Percentiles rank a stretch among this genome's conserved stretches.
These are phyloP conservation scores for Cacatua alba DNA, from an alignment of 2,113 vertebrate species.

Conservation along the genomic window DNA sequence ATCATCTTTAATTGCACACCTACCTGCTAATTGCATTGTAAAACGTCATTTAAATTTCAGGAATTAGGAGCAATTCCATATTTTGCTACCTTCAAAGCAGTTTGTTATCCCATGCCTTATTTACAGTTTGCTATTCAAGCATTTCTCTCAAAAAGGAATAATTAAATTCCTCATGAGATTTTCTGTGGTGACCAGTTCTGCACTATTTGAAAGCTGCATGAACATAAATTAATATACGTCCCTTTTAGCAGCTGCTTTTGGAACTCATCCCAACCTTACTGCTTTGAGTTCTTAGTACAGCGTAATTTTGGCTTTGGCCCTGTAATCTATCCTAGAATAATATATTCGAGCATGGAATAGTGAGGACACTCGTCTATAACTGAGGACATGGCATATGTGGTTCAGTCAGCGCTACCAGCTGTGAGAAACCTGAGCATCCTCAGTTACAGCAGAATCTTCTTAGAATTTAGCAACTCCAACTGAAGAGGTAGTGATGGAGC, in stretches of 20 bases:
- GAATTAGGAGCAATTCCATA: neutral
- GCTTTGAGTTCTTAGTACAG: neutral
- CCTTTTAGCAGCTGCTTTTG: conserved; percentile 34
- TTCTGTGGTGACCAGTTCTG: conserved; percentile 8
- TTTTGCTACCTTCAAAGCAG: neutral
- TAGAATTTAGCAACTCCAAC: neutral
- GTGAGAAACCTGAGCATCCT: conserved; percentile 61
- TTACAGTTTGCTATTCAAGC: neutral
- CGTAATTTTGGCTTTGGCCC: conserved; percentile 37
- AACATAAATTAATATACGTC: conserved; percentile 35
- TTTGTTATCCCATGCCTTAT: neutral
- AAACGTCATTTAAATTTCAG: neutral
- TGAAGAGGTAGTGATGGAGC: conserved; percentile 45
- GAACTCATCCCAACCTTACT: conserved; percentile 11
- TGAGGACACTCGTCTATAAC: conserved; percentile 17
- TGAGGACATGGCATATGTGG: conserved; percentile 47
- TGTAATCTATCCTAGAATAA: conserved; percentile 42
- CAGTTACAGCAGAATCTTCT: conserved; percentile 31
- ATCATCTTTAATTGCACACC: neutral
- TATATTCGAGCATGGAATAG: neutral
- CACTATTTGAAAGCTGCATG: neutral
- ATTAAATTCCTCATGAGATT: neutral
- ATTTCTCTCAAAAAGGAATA: neutral
- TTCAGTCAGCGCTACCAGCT: conserved; percentile 13
- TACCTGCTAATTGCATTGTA: neutral